Conservation (phyloP, 2,888 invertebrate species). For the Notodonta dromedarius region DNA sequence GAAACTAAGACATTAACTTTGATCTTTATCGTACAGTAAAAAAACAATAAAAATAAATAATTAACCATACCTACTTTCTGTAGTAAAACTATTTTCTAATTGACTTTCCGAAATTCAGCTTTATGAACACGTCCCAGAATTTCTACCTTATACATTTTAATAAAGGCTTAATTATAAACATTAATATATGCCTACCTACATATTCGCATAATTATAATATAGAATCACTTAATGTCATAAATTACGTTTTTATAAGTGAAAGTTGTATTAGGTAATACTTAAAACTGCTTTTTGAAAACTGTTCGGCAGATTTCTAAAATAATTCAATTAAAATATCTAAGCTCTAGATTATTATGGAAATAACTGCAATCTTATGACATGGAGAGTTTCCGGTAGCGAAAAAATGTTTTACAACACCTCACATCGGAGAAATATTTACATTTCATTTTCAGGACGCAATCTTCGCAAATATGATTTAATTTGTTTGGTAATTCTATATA, state of each 20-base stretch:
- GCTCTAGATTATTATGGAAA: too few species aligned
- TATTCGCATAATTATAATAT: conserved; percentile 15
- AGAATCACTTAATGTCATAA: conserved; percentile 22
- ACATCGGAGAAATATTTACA: too few species aligned
- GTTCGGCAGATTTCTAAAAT: neutral
- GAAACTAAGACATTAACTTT: too few species aligned
- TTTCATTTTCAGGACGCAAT: too few species aligned
- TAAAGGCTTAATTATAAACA: neutral
- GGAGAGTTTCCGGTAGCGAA: too few species aligned
- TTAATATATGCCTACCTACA: neutral
- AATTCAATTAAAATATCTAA: neutral
- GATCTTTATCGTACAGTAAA: too few species aligned
- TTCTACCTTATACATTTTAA: conserved; percentile 2
- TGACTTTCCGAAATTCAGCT: neutral
- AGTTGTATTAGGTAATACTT: conserved; percentile 10
- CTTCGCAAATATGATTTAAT: too few species aligned
- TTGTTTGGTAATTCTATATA: too few species aligned
- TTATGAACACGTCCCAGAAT: neutral
- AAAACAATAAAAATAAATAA: too few species aligned
- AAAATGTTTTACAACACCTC: too few species aligned
- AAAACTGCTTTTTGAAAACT: neutral
- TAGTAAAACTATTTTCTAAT: neutral
- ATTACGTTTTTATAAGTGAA: conserved; percentile 25
- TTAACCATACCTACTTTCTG: neutral
- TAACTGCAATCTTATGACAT: too few species aligned